phyloP scores from a whole-genome alignment of 2,888 invertebrate genomes.

The Pilophorus perplexus region DNA sequence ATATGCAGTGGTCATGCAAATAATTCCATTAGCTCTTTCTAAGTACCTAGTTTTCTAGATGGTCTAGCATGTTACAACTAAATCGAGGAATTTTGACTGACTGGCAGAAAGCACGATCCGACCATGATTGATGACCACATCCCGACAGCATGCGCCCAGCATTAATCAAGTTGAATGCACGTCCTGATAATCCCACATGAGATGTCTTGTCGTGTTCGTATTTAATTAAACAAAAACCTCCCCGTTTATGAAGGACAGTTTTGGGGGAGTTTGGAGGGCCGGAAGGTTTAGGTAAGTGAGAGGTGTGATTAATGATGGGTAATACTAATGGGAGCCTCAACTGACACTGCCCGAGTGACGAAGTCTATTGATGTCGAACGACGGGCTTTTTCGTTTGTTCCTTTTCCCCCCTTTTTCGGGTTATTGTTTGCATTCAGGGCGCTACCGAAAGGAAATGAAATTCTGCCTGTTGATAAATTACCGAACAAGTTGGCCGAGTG shows the following conservation, averaged over 20 bases:
- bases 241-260: slow-evolving; percentile 21
- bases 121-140: slow-evolving; percentile 29
- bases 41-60: no score
- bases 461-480: no score
- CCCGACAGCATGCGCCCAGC: slow-evolving; percentile 19
- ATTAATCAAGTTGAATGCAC: slow-evolving; percentile 38
- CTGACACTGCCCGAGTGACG: slow-evolving; percentile 25
- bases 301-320: slow-evolving; percentile 35
- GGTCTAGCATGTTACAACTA: no score
- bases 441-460: no score
- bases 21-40: no score
- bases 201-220: slow-evolving; percentile 35
- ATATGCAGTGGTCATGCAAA: no score
- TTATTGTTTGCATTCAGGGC: slow-evolving; percentile 4
- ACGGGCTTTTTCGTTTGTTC: slow-evolving; percentile 1
- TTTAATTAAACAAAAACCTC: slow-evolving; percentile 41
- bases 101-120: no score
- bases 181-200: slow-evolving; percentile 33
- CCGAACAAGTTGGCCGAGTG: no score
- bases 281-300: slow-evolving; percentile 31
- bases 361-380: slow-evolving; percentile 22
- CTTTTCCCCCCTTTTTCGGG: background rate
- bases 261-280: background rate
- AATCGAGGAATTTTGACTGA: no score
- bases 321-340: slow-evolving; percentile 25